phyloP scores from a whole-genome alignment of 2,888 invertebrate species.

The Ophion ellenae region DNA sequence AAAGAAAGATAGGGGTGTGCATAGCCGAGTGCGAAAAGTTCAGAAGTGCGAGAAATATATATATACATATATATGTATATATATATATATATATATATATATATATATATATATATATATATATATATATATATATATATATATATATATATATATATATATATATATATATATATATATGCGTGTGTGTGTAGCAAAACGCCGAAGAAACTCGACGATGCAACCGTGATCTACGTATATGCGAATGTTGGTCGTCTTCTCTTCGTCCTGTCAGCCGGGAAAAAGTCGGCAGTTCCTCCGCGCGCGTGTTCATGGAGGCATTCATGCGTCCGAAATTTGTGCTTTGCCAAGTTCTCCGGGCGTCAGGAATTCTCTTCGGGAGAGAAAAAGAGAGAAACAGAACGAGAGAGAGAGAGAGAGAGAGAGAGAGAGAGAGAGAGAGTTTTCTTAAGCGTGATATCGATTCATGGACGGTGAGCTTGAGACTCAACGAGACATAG shows the following conservation, averaged over 20 bases:
- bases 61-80: too few species aligned
- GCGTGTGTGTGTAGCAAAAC: not conserved
- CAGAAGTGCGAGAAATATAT: conserved; percentile 50
- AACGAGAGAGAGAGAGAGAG: not conserved
- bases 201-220: conserved; percentile 40
- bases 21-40: conserved; percentile 49
- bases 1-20: conserved; percentile 35
- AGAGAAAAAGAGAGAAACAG: conserved; percentile 52
- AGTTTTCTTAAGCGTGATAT: conserved; percentile 64
- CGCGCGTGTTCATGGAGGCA: conserved; percentile 65
- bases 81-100: too few species aligned
- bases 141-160: too few species aligned
- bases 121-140: conserved; percentile 2
- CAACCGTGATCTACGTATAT: conserved; percentile 23
- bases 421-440: not conserved
- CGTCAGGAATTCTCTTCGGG: conserved; percentile 45
- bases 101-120: too few species aligned
- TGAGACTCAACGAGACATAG: conserved; percentile 33
- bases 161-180: too few species aligned
- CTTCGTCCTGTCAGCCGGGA: conserved; percentile 46
- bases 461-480: conserved; percentile 41
- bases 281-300: conserved; percentile 49
- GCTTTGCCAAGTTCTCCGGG: conserved; percentile 44
- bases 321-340: conserved; percentile 75
- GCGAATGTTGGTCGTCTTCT: conserved; percentile 42